phyloP scores from a whole-genome alignment of 2,113 vertebrate species.

The Megaleporinus macrocephalus region DNA sequence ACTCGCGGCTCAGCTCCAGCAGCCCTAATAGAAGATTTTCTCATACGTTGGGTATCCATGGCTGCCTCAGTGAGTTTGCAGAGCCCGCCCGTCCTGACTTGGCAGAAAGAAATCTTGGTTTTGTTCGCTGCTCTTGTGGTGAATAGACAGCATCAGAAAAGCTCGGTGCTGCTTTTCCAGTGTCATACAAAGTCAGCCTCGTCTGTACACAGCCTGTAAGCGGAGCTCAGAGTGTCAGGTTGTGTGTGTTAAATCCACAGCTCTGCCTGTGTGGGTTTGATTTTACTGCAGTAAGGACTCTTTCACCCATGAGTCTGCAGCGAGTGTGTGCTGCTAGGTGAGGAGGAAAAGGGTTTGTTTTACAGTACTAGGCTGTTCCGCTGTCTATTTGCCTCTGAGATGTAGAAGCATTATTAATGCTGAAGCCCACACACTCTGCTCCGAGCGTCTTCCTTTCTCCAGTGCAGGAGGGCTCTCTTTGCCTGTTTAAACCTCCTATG shows the following conservation, averaged over 20 bases:
- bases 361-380: not conserved
- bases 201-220: not conserved
- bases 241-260: not conserved
- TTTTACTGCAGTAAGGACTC: constrained; percentile 6
- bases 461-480: not conserved
- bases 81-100: not conserved
- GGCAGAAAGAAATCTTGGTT: not conserved
- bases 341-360: not conserved
- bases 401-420: constrained; percentile 16
- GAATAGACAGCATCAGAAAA: not conserved
- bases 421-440: not conserved
- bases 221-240: not conserved
- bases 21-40: too few species aligned
- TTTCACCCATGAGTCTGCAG: not conserved
- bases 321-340: not conserved
- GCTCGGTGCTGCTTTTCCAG: not conserved
- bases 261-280: not conserved
- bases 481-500: constrained; percentile 9
- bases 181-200: not conserved
- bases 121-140: not conserved
- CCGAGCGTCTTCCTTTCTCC: not conserved
- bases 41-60: not conserved
- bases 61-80: not conserved
- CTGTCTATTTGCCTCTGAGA: not conserved
- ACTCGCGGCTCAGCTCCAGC: not conserved